Conservation (phyloP, 2,888 invertebrate species). For the Phrixothrix hirtus region DNA sequence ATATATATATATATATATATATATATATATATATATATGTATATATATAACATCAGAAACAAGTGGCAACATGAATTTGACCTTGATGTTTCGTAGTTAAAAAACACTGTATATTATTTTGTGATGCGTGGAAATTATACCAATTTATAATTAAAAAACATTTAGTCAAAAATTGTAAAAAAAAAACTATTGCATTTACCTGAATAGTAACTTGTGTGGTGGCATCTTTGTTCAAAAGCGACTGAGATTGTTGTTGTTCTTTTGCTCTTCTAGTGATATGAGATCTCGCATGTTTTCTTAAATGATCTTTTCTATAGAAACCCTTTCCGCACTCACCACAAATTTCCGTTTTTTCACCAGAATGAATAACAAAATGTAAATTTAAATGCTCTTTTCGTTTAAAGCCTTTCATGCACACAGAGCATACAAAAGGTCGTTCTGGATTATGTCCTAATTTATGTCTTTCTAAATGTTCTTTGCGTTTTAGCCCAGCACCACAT, state of each 20-base stretch:
- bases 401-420: constrained; percentile 73
- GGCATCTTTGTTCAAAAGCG: constrained; percentile 39
- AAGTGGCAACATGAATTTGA: background rate
- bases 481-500: constrained; percentile 75
- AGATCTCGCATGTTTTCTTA: constrained; percentile 78
- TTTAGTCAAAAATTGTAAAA: background rate
- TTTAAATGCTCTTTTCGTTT: constrained; percentile 82
- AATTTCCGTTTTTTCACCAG: constrained; percentile 80
- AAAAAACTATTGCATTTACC: constrained; percentile 34
- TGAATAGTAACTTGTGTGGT: constrained; percentile 53
- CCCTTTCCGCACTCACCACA: constrained; percentile 78
- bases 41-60: background rate
- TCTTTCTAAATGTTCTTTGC: constrained; percentile 77
- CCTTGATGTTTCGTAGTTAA: no score
- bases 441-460: constrained; percentile 83
- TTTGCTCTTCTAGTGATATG: constrained; percentile 77
- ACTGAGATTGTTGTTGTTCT: constrained; percentile 61
- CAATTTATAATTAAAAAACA: background rate
- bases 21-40: no score
- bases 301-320: constrained; percentile 78
- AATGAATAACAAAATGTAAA: constrained; percentile 82
- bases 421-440: constrained; percentile 77
- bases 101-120: no score
- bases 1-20: no score
- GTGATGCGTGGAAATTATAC: background rate